These are phyloP conservation scores for Lamproptera curius DNA, from an alignment of 2,888 invertebrate genomes.

Conservation along the genomic window DNA sequence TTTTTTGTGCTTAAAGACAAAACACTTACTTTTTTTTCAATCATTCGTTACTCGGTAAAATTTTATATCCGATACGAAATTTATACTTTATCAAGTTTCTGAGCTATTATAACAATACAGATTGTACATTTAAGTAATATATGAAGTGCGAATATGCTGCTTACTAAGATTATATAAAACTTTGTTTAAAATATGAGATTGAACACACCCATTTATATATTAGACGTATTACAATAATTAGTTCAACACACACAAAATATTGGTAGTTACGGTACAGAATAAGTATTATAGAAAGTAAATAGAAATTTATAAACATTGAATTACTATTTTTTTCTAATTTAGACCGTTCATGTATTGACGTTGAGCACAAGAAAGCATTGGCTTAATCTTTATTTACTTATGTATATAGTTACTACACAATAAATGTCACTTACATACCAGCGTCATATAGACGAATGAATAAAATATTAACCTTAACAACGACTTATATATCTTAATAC, in stretches of 20 bases:
- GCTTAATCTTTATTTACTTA: conserved; percentile 38
- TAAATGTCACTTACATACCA: conserved; percentile 56
- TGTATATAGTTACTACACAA: conserved; percentile 40
- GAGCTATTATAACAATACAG: conserved; percentile 28
- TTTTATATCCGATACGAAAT: conserved; percentile 36
- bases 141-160: conserved; percentile 27
- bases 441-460: conserved; percentile 66
- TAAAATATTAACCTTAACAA: conserved; percentile 47
- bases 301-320: conserved; percentile 32
- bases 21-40: too few relatives aligned
- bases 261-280: conserved; percentile 16
- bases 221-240: conserved; percentile 25
- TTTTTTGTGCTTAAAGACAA: conserved; percentile 17
- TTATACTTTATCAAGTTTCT: conserved; percentile 48
- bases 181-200: conserved; percentile 60
- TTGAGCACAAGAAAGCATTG: conserved; percentile 75
- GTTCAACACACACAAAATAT: conserved; percentile 32
- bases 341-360: conserved; percentile 67
- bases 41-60: too few relatives aligned
- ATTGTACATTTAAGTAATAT: conserved; percentile 27
- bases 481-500: conserved; percentile 57
- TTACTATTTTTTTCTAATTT: conserved; percentile 39
- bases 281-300: conserved; percentile 26
- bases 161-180: conserved; percentile 50
- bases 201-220: conserved; percentile 50